Evolutionary conservation across 2,113 vertebrate genomes (phyloP).

Genomic region (Ceuthmochares aereus): DNA sequence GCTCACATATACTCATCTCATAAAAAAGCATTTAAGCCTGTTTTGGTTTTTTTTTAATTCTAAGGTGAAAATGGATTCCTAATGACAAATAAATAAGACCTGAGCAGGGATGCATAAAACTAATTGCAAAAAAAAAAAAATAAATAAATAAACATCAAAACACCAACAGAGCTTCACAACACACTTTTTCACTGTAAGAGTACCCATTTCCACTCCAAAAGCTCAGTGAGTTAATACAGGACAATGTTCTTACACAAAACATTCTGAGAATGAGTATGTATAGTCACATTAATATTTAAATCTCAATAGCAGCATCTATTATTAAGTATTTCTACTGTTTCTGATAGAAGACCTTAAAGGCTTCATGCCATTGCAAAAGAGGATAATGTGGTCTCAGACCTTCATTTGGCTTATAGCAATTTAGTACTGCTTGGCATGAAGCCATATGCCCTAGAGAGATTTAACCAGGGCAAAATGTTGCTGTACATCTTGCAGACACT

Average conservation of each 20-base stretch:
- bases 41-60: not conserved
- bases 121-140: not conserved
- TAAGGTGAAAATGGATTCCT: not conserved
- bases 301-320: slow-evolving; percentile 33
- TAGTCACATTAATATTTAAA: slow-evolving; percentile 53
- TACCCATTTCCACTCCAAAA: not conserved
- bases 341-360: not conserved
- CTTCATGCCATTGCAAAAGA: not conserved
- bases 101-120: not conserved
- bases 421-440: not conserved
- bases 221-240: not conserved
- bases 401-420: not conserved
- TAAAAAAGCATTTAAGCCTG: not conserved
- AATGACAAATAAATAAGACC: not conserved
- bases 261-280: not conserved
- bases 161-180: not conserved
- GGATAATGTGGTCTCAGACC: not conserved
- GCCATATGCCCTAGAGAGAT: not conserved
- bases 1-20: not conserved
- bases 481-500: not conserved
- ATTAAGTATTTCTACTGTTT: not conserved
- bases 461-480: not conserved
- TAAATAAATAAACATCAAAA: too few relatives aligned
- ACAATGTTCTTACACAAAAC: not conserved
- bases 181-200: not conserved